Evolutionary conservation across 2,888 invertebrate species (phyloP), one percentile per base, ranked within the genome.

Genomic region (Phyllotreta striolata): DNA sequence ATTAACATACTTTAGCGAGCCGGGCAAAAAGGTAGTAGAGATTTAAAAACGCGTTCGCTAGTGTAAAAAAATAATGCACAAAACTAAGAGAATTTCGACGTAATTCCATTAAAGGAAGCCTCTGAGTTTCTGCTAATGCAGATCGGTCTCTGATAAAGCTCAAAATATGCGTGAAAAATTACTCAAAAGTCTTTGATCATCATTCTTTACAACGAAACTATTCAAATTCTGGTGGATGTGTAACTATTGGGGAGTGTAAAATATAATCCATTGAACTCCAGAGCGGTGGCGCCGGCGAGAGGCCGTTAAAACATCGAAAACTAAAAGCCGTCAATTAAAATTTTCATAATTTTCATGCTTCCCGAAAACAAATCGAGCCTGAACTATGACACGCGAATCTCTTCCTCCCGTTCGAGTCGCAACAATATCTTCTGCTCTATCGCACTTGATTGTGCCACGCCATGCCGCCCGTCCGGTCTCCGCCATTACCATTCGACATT

Each of bases 261-360:
- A 24, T 3, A 47, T 49, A 49, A 49, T 34, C n/a, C 10, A 49
- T 6, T 35, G 9, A 35, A 3, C 8, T 1, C 9, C 4, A 34
- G 10, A 35, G 34, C 14, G 14, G 9, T 24, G 46, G 37, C 40
- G 39, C 13, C 24, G 39, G 3, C 47, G 34, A 13, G 14, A 37
- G 34, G 40, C 41, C 12, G 57, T 24, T 49, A 64, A 61, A 61
- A 38, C 12, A 12, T 10, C 10, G 38, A 62, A 62, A 44, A 24
- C 44, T 58, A 46, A 54, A 49, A 24, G 4, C 24, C 55, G 54
- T 46, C 73, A 74, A 75, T 75, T 75, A 73, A 72, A 74, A 74
- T 75, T 74, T 75, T 73, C 73, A 73, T 75, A 75, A 74, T 74
- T 70, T 71, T 69, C 35, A 46, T 69, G 63, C 69, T 66, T 67